A percentile compares a stretch with the other conserved stretches of the same genome.
Evolutionary conservation across 2,888 invertebrate genomes (phyloP).

Genomic region (Carcina quercana): DNA sequence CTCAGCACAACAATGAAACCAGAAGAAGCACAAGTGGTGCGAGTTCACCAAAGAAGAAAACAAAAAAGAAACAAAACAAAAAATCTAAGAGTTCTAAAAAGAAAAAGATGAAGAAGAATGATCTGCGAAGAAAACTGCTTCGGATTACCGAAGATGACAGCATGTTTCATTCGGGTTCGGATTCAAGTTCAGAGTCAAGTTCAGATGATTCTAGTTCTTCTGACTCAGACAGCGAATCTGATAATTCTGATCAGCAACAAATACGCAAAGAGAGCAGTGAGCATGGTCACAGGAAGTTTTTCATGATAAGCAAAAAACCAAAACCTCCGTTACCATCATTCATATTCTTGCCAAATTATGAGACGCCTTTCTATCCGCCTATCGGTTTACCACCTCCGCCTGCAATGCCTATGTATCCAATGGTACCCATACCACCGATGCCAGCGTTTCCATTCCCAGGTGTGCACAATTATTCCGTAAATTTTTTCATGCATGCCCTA

Average conservation of each 20-base stretch:
- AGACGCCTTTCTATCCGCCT: slow-evolving; percentile 56
- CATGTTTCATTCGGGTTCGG: slow-evolving; percentile 40
- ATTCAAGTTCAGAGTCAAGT: slow-evolving; percentile 20
- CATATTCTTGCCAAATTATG: slow-evolving; percentile 54
- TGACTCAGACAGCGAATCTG: slow-evolving; percentile 5
- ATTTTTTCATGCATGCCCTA: too few species aligned
- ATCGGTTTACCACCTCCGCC: slow-evolving; percentile 53
- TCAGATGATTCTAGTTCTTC: slow-evolving; percentile 25
- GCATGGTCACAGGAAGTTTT: slow-evolving; percentile 52
- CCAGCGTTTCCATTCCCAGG: slow-evolving; percentile 1
- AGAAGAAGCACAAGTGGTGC: slow-evolving; percentile 34
- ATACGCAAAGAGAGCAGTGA: slow-evolving; percentile 15
- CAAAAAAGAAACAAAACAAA: slow-evolving; percentile 23
- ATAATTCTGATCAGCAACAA: slow-evolving; percentile 16
- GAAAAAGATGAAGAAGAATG: slow-evolving; percentile 27
- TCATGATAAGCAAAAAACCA: slow-evolving; percentile 50
- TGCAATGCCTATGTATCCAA: slow-evolving; percentile 56
- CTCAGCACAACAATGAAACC: slow-evolving; percentile 21
- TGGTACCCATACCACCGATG: slow-evolving; percentile 55
- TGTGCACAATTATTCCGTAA: too few species aligned
- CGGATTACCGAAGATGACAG: slow-evolving; percentile 57
- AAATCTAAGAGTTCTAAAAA: slow-evolving; percentile 22
- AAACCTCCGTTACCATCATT: slow-evolving; percentile 55
- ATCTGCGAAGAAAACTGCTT: slow-evolving; percentile 40
- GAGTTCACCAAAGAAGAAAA: slow-evolving; percentile 1